Evolutionary conservation across 2,797 vertebrate species (phyloP).

Genomic region (Rachycentron canadum): DNA sequence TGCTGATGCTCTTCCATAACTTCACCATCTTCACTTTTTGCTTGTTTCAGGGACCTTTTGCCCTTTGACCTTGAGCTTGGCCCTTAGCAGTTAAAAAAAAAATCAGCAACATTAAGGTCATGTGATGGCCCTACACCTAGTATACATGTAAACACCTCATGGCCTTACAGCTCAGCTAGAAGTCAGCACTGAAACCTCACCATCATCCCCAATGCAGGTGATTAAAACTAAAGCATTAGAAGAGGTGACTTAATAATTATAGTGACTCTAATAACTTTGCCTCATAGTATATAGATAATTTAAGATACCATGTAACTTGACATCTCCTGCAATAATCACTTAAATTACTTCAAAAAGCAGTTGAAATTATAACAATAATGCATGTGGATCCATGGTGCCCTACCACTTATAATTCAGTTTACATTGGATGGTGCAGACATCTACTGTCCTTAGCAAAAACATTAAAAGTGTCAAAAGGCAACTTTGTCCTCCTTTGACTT

Average conservation of each 20-base stretch:
- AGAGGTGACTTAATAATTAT: neutral
- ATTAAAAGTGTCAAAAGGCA: conserved; percentile 30
- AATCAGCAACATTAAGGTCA: neutral
- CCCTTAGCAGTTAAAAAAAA: neutral
- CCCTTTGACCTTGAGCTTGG: neutral
- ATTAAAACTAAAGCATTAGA: neutral
- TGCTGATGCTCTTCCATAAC: neutral
- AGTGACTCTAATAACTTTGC: neutral
- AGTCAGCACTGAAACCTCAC: neutral
- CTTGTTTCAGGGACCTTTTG: neutral
- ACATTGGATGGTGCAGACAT: neutral
- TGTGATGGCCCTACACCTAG: neutral
- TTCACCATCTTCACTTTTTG: neutral
- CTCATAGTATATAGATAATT: neutral
- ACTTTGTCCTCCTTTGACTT: conserved; percentile 52
- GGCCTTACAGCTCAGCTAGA: neutral
- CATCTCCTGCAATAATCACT: neutral
- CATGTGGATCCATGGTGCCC: neutral
- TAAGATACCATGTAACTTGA: neutral
- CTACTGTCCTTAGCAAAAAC: conserved; percentile 21
- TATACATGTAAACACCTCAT: neutral
- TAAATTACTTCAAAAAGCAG: neutral
- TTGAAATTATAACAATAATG: neutral
- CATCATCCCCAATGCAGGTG: neutral
- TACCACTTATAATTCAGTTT: conserved; percentile 10